Evolutionary conservation across 1,140 invertebrate genomes (phyloP), one percentile per base, ranked within the genome.

Genomic region (Maniola jurtina): DNA sequence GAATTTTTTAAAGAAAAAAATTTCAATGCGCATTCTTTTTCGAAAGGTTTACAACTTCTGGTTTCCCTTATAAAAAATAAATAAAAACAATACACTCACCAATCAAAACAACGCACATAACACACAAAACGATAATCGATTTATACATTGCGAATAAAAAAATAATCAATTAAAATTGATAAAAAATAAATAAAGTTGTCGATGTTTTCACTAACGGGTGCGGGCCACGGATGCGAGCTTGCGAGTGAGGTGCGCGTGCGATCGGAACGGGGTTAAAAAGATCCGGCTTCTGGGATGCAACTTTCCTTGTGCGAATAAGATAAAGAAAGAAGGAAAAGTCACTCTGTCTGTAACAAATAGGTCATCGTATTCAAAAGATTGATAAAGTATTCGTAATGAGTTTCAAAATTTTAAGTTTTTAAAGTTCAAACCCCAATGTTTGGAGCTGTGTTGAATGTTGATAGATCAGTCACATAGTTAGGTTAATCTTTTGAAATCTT

Each of bases 211-310:
- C 35, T 62, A 34, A 34, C 52, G 52, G 52, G 73, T 77, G 75
- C 77, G 71, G 72, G 72, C 68, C 63, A 47, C 74, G 76, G 69
- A 69, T 34, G 64, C 73, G 64, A 58, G 73, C 70, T 73, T 63
- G 67, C 77, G 75, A 85, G 74, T 85, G 86, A 86, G n/a, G 42
- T 79, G 83, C 80, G 81, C 78, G 36, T 38, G 72, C 75, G 76
- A 73, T 65, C 59, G 40, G 65, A 77, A 80, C 81, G 81, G 79
- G 83, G 79, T 77, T 84, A 84, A 85, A 85, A 84, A 73, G 68
- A 54, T 60, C 61, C 62, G 61, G 47, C 57, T 55, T 61, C 50
- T 50, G 70, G 72, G 73, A 76, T 70, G 66, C 61, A 69, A 70
- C 72, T 76, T 76, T 76, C 64, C 63, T 68, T 57, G 40, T 47